Evolutionary conservation across 2,888 invertebrate species (phyloP).

Genomic region (Sipha maydis): DNA sequence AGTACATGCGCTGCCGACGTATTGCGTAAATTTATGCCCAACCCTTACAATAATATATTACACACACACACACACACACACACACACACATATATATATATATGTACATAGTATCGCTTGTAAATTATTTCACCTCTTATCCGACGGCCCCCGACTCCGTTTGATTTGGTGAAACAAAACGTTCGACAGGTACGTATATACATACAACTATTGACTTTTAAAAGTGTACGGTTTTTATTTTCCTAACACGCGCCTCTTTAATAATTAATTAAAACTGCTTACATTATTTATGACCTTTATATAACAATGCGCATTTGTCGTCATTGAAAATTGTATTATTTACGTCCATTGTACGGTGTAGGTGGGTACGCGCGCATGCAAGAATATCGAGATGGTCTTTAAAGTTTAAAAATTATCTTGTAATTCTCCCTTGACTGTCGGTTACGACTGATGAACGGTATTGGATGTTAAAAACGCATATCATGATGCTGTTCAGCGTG

Average conservation of each 20-base stretch:
- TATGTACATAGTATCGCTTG: neutral
- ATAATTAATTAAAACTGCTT: conserved; percentile 20
- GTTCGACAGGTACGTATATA: neutral
- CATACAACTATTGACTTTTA: neutral
- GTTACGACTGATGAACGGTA: no score
- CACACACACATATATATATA: no score
- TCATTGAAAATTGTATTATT: neutral
- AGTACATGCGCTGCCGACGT: no score
- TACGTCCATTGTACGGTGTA: neutral
- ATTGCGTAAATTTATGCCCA: no score
- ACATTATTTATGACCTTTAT: conserved; percentile 12
- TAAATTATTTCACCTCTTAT: conserved; percentile 5
- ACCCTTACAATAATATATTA: no score
- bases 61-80: no score
- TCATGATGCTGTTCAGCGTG: no score
- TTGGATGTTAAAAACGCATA: neutral
- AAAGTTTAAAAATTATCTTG: neutral
- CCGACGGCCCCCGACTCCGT: neutral
- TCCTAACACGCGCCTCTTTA: neutral
- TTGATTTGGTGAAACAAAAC: neutral
- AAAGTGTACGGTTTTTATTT: neutral
- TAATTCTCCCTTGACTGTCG: neutral
- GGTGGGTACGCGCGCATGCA: neutral
- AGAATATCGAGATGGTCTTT: neutral
- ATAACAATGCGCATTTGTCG: neutral